These are phyloP conservation scores for Pararge aegeria DNA, from an alignment of 1,140 invertebrate genomes.

Conservation along the genomic window DNA sequence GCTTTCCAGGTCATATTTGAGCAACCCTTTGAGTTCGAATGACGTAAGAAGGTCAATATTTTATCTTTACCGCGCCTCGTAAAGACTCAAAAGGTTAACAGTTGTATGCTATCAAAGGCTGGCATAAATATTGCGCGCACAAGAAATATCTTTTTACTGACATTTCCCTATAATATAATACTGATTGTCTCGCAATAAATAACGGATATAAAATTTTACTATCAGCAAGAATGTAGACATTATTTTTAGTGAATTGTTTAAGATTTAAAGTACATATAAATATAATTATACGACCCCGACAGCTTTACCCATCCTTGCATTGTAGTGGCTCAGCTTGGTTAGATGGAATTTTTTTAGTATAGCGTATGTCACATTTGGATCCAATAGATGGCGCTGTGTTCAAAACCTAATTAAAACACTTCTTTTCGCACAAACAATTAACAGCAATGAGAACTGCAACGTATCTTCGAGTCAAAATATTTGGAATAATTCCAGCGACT, in stretches of 20 bases:
- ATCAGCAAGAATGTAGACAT: slow-evolving; percentile 4
- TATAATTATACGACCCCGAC: too few relatives aligned
- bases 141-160: slow-evolving; percentile 35
- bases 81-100: slow-evolving; percentile 34
- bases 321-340: too few relatives aligned
- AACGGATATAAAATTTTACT: slow-evolving; percentile 13
- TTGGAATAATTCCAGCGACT: too few relatives aligned
- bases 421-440: too few relatives aligned
- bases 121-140: slow-evolving; percentile 32
- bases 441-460: too few relatives aligned
- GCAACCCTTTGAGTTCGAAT: slow-evolving; percentile 30
- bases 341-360: too few relatives aligned
- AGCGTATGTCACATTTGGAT: too few relatives aligned
- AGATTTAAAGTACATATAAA: too few relatives aligned
- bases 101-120: slow-evolving; percentile 32
- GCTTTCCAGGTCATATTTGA: slow-evolving; percentile 31
- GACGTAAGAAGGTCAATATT: slow-evolving; percentile 33
- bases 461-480: too few relatives aligned
- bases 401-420: too few relatives aligned
- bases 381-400: too few relatives aligned
- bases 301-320: too few relatives aligned
- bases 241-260: background rate
- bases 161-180: slow-evolving; percentile 32
- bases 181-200: slow-evolving; percentile 27
- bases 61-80: slow-evolving; percentile 27